Percentiles rank a stretch among this genome's conserved stretches.
Conservation (phyloP, 2,888 invertebrate species). For the Clusia tigrina region DNA sequence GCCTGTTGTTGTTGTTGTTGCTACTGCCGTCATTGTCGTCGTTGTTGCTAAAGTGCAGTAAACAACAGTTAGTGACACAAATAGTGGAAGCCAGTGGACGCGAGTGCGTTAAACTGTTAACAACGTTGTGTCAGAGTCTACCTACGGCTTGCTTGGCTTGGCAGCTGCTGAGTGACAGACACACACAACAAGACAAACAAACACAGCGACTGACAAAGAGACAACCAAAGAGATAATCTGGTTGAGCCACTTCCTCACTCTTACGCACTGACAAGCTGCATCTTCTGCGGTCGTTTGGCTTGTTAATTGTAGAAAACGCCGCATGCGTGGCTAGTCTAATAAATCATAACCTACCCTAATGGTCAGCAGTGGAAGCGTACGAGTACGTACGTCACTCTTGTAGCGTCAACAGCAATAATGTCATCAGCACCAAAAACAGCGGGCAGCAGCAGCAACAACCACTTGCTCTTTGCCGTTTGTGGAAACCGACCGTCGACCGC, state of each 20-base stretch:
- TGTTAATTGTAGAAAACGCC: background rate
- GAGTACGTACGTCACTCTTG: constrained; percentile 1
- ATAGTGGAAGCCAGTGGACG: no score
- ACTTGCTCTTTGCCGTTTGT: background rate
- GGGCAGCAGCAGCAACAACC: background rate
- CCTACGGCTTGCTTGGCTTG: no score
- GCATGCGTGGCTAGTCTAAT: background rate
- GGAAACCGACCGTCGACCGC: background rate
- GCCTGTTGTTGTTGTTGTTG: background rate
- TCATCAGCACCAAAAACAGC: background rate
- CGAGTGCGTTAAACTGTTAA: no score
- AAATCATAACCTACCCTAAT: constrained; percentile 19
- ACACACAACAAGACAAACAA: no score
- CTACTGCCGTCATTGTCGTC: background rate
- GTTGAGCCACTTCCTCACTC: constrained; percentile 1
- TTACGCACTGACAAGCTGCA: background rate
- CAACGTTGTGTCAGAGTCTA: no score
- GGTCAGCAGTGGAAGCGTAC: no score
- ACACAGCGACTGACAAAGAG: background rate
- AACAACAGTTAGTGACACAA: no score
- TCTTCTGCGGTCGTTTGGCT: background rate
- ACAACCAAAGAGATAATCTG: background rate
- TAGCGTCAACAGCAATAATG: background rate
- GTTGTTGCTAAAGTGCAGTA: background rate
- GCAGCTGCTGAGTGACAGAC: no score